These are phyloP conservation scores for Nineta flava DNA, from an alignment of 2,888 invertebrate species.

Conservation along the genomic window DNA sequence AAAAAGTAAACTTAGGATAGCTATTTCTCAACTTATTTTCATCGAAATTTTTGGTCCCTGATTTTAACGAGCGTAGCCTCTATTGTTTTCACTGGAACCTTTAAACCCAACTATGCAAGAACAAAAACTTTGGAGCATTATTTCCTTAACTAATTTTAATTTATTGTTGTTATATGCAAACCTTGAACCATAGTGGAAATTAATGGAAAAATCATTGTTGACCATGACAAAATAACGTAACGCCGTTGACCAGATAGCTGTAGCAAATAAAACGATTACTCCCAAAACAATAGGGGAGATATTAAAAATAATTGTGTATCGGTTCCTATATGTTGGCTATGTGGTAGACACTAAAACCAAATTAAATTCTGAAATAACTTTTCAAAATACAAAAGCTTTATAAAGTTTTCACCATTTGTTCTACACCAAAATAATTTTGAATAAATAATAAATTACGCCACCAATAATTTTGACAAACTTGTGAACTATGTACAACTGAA, in stretches of 20 bases:
- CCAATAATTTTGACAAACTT: slow-evolving; percentile 50
- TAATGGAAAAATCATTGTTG: slow-evolving; percentile 41
- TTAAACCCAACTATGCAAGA: too few relatives aligned
- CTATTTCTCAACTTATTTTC: too few relatives aligned
- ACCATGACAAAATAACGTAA: slow-evolving; percentile 45
- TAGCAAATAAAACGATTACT: slow-evolving; percentile 24
- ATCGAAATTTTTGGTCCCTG: too few relatives aligned
- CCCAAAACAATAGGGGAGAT: slow-evolving; percentile 43
- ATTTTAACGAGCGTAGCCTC: too few relatives aligned
- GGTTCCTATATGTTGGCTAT: slow-evolving; percentile 55
- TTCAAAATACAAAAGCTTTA: background rate
- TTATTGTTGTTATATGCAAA: too few relatives aligned
- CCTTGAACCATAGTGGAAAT: slow-evolving; percentile 52
- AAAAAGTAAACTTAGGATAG: too few relatives aligned
- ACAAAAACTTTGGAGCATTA: too few relatives aligned
- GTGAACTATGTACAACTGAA: slow-evolving; percentile 47
- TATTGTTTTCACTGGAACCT: too few relatives aligned
- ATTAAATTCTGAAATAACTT: background rate
- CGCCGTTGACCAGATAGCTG: slow-evolving; percentile 38
- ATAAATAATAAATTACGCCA: slow-evolving; percentile 55
- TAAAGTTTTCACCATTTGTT: slow-evolving; percentile 39
- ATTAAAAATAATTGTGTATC: slow-evolving; percentile 49
- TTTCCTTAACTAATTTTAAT: too few relatives aligned
- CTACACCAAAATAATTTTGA: slow-evolving; percentile 57
- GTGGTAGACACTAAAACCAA: slow-evolving; percentile 43